phyloP scores from a whole-genome alignment of 2,888 invertebrate genomes.

The Cyclophora punctaria region DNA sequence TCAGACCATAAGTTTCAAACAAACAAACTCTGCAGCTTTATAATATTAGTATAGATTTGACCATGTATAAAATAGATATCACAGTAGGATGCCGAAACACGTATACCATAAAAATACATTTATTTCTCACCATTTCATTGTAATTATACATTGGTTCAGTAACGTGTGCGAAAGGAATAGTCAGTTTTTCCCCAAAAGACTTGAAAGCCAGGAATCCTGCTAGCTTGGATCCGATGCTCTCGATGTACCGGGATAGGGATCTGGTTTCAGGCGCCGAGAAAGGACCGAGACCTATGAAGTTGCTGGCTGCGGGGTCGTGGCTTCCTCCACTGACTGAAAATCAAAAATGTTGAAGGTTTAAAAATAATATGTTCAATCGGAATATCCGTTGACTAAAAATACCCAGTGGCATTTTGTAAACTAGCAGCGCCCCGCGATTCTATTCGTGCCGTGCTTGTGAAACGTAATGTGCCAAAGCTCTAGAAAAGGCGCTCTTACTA shows the following conservation, averaged over 20 bases:
- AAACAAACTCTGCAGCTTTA: no score
- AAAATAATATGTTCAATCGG: no score
- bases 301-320: constrained; percentile 44
- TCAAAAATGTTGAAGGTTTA: background rate
- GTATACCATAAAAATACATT: no score
- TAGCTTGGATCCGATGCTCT: constrained; percentile 48
- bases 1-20: no score
- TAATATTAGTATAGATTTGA: no score
- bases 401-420: no score
- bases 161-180: constrained; percentile 76
- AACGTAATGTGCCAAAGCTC: no score
- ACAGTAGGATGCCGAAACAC: no score
- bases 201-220: constrained; percentile 77
- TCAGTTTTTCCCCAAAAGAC: constrained; percentile 77
- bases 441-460: no score
- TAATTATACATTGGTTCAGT: constrained; percentile 60
- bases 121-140: constrained; percentile 45
- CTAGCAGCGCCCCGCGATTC: no score
- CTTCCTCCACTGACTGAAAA: constrained; percentile 67
- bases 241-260: constrained; percentile 56
- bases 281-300: constrained; percentile 67
- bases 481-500: no score
- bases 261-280: constrained; percentile 76
- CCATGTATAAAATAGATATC: background rate
- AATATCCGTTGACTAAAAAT: no score